These are phyloP conservation scores for Lepidonotus clava DNA, from an alignment of 2,888 invertebrate genomes.

Conservation along the genomic window DNA sequence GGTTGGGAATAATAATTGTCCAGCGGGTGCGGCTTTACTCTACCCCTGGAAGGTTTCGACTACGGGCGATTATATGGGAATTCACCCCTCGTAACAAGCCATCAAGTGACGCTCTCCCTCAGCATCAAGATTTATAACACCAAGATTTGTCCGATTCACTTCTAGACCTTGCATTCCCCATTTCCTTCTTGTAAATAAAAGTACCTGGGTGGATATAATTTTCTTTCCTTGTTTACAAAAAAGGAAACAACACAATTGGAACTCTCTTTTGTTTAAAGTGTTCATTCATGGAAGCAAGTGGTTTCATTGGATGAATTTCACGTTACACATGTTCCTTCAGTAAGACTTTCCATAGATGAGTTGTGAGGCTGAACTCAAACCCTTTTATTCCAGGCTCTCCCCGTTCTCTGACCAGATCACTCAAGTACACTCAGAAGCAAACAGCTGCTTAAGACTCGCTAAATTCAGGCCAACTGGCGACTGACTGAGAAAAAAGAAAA, in stretches of 20 bases:
- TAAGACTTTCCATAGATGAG: neutral
- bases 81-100: neutral
- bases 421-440: neutral
- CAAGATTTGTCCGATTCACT: conserved; percentile 11
- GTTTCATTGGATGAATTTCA: conserved; percentile 22
- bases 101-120: neutral
- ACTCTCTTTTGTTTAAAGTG: neutral
- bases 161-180: conserved; percentile 3
- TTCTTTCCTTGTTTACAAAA: neutral
- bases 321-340: neutral
- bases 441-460: conserved; percentile 4
- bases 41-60: too few relatives aligned
- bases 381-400: neutral
- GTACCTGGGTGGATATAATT: neutral
- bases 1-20: neutral
- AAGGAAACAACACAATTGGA: neutral
- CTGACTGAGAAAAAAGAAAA: too few relatives aligned
- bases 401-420: neutral
- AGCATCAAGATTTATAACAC: neutral
- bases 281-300: conserved; percentile 40
- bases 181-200: neutral
- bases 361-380: neutral
- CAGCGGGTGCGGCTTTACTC: conserved; percentile 16
- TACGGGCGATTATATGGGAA: too few relatives aligned
- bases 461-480: neutral